Evolutionary conservation across 2,113 vertebrate genomes (phyloP), one percentile per base, ranked within the genome.

Genomic region (Ceyx melanurus): DNA sequence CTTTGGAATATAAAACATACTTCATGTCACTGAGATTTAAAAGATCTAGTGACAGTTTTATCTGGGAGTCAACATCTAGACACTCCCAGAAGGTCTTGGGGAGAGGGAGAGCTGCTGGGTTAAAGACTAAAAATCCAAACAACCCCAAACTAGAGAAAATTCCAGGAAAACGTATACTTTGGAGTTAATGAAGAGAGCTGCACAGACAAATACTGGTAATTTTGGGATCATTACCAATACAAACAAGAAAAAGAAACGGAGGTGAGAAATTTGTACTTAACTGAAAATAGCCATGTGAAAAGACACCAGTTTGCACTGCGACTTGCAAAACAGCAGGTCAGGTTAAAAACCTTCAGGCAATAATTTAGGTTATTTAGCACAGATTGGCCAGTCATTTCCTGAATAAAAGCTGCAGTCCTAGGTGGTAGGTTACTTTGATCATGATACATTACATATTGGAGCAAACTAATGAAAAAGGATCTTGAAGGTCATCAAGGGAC

Each of bases 221-320:
- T 90, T 79, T 80, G 46, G 70, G 13, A 23, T 48, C 15, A 21
- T 53, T 31, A 64, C 33, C 31, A 43, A 46, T 54, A 42, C 4
- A 70, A 79, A 70, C 3, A 70, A 70, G 29, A 33, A 72, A 57
- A 86, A 76, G 25, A 68, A 61, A 48, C 4, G 62, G 33, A 43
- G 3, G 4, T 33, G 33, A 74, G 16, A 88, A 77, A 57, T 33
- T 61, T 4, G 33, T 29, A 17, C 2, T 68, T n/a, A 46, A 37
- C 10, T 58, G 46, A 58, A 90, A 93, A 85, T 0, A 85, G 0
- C 4, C 54, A 29, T 0, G 0, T 76, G 45, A 53, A 68, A 86
- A 77, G 15, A 51, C 31, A 17, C 5, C 25, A 50, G 14, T 74
- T 76, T 83, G 56, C 29, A 26, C 28, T 45, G 50, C 22, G 48